A percentile compares a stretch with the other conserved stretches of the same genome.
phyloP scores from a whole-genome alignment of 2,888 invertebrate species.

The Idaea aversata region DNA sequence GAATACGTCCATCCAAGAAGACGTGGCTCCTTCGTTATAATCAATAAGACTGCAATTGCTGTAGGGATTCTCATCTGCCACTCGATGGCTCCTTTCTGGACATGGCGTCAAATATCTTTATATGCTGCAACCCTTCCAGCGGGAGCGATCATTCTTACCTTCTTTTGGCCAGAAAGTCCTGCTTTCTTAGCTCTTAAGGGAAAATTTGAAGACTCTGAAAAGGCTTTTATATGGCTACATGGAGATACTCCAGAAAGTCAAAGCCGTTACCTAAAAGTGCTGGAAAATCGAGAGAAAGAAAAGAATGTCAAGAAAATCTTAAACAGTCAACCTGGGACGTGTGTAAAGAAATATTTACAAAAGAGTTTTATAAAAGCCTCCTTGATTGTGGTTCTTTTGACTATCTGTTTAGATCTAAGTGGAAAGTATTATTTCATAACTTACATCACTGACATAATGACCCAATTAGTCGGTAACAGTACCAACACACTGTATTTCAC shows the following conservation, averaged over 20 bases:
- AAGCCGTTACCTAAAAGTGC: conserved; percentile 37
- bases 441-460: conserved; percentile 44
- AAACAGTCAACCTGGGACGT: conserved; percentile 6
- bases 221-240: conserved; percentile 39
- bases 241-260: conserved; percentile 32
- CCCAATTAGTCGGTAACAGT: conserved; percentile 34
- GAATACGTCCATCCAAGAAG: conserved; percentile 43
- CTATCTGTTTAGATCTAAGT: conserved; percentile 37
- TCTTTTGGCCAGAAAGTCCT: conserved; percentile 51
- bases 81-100: conserved; percentile 32
- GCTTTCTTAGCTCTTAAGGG: conserved; percentile 43
- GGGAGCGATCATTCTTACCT: conserved; percentile 29
- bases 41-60: conserved; percentile 34
- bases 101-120: conserved; percentile 43
- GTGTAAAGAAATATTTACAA: conserved; percentile 20
- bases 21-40: conserved; percentile 43
- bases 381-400: conserved; percentile 33
- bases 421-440: conserved; percentile 43
- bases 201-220: conserved; percentile 38
- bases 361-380: conserved; percentile 42
- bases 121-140: conserved; percentile 26
- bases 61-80: conserved; percentile 43
- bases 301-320: conserved; percentile 14
- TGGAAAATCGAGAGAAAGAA: conserved; percentile 32
- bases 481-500: conserved; percentile 38